Percentiles rank a stretch among this genome's conserved stretches.
Evolutionary conservation across 2,888 invertebrate species (phyloP).

Genomic region (Drosophila atripex): DNA sequence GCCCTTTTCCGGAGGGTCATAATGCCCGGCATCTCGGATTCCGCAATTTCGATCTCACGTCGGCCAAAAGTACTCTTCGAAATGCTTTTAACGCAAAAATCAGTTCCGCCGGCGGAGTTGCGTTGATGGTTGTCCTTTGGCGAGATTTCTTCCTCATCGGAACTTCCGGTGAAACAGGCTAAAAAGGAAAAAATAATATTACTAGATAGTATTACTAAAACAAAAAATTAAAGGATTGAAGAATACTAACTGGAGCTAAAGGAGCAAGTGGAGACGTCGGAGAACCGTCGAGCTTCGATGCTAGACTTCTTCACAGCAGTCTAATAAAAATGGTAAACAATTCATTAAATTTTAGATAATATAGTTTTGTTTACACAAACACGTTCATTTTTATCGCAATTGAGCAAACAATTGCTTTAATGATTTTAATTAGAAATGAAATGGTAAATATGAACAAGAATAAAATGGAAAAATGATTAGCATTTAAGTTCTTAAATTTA

Average conservation of each 20-base stretch:
- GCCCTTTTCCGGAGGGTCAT: conserved; percentile 96
- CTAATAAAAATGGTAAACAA: conserved; percentile 19
- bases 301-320: conserved; percentile 68
- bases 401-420: background rate
- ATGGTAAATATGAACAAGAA: background rate
- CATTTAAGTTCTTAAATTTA: no score
- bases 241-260: conserved; percentile 92
- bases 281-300: conserved; percentile 84
- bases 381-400: background rate
- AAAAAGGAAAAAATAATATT: background rate
- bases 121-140: conserved; percentile 96
- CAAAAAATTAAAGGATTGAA: background rate
- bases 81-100: conserved; percentile 97
- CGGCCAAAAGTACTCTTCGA: conserved; percentile 93
- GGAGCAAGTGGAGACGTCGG: conserved; percentile 96
- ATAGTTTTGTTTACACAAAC: background rate
- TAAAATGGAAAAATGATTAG: background rate
- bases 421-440: background rate
- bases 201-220: background rate
- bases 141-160: conserved; percentile 95
- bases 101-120: conserved; percentile 91
- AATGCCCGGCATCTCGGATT: conserved; percentile 99
- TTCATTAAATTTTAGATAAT: conserved; percentile 1
- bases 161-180: conserved; percentile 87
- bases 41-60: conserved; percentile 98